These are phyloP conservation scores for Sus cebifrons DNA, from an alignment of 2,797 vertebrate genomes.

Conservation along the genomic window DNA sequence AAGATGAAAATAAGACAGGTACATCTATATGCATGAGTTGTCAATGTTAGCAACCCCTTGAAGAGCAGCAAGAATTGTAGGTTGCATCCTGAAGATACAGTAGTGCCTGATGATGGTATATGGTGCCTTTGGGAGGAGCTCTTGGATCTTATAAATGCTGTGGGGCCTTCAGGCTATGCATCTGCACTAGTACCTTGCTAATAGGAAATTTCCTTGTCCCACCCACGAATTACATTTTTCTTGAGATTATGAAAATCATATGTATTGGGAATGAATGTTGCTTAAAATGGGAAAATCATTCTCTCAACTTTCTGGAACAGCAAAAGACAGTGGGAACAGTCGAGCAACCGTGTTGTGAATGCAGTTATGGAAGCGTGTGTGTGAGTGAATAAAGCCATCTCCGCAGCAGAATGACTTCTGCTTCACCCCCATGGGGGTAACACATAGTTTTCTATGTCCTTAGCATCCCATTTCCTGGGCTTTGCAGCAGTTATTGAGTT, in stretches of 20 bases:
- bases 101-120: background rate
- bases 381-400: background rate
- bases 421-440: background rate
- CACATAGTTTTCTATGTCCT: background rate
- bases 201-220: background rate
- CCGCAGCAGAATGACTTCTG: background rate
- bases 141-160: background rate
- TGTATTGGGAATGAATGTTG: background rate
- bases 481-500: background rate
- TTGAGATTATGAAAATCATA: background rate
- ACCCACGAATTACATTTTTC: background rate
- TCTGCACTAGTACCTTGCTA: background rate
- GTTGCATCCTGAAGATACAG: background rate
- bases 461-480: background rate
- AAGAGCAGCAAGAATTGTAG: background rate
- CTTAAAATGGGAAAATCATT: background rate
- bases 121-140: background rate
- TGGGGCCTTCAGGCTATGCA: background rate
- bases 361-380: background rate
- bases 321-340: background rate
- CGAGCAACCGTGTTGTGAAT: background rate
- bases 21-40: background rate
- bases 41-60: background rate
- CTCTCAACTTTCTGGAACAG: background rate
- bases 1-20: slow-evolving; percentile 24